Conservation (phyloP, 2,888 invertebrate species). For the Pycnomerus fuliginosus region DNA sequence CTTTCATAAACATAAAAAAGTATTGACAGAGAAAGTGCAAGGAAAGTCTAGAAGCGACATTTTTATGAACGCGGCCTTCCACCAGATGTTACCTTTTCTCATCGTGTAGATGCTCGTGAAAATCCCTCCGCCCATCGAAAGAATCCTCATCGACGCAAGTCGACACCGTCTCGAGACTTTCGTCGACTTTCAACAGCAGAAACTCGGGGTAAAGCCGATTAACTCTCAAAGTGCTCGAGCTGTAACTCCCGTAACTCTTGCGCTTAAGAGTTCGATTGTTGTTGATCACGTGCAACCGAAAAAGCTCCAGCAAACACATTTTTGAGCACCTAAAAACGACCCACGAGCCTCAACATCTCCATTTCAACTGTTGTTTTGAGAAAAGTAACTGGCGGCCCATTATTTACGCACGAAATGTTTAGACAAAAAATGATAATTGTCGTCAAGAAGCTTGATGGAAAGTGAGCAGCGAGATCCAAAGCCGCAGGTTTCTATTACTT, state of each 20-base stretch:
- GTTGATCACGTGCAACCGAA: conserved; percentile 58
- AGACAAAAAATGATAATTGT: conserved; percentile 29
- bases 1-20: no score
- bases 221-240: conserved; percentile 10
- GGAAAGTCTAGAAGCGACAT: not conserved
- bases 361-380: conserved; percentile 28
- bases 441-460: conserved; percentile 6
- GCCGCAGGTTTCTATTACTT: no score
- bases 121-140: no score
- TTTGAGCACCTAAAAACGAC: conserved; percentile 7
- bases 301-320: conserved; percentile 62
- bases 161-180: conserved; percentile 25
- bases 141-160: conserved; percentile 29
- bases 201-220: conserved; percentile 36
- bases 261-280: conserved; percentile 43
- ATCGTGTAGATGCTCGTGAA: no score
- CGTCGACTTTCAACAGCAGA: conserved; percentile 27
- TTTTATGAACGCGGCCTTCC: no score
- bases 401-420: conserved; percentile 35
- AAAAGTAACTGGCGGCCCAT: conserved; percentile 27
- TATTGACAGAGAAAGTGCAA: not conserved
- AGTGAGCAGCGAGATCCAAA: not conserved
- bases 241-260: conserved; percentile 30
- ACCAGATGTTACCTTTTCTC: no score
- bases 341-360: no score